Base-by-base conservation (phyloP, 2,888 invertebrate genomes). In the Ernsta delagoae region DNA sequence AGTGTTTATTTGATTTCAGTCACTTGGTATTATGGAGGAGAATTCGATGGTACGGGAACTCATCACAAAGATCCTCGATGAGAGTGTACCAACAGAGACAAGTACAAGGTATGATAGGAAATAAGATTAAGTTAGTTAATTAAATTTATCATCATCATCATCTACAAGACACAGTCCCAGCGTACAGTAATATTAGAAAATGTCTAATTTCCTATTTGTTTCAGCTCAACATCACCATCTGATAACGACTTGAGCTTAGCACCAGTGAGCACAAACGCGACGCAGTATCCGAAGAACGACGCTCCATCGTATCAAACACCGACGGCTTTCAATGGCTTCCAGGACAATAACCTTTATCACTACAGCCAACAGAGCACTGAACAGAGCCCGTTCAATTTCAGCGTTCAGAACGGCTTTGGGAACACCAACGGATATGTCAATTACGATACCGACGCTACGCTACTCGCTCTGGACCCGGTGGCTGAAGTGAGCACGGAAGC, bases 41-140 rank as follows among this genome's bases (percentile, higher is more conserved):
- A 95, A 95, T 83, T 90, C 95, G 48, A 94, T 95, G 93, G 95
- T 95, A 74, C 94, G 94, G 76, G 95, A 95, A 82, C 92, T 95
- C 83, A 95, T 95, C 81, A 94, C 95, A 72, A 95, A 95, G 82
- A 94, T 95, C 74, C 90, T 95, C 67, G 95, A 95, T 82, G 95
- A 95, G 79, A 94, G 94, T 73, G 91, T 90, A 75, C 91, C 94
- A 31, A 72, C 89, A 78, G 92, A 92, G 72, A 82, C 79, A 73
- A 80, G 82, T 84, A 66, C 66, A 66, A 84, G 88, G 92, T 92
- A 75, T 66, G 36, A 70, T 71, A 71, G 9, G 31, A 9, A 12
- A 31, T 31, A 31, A 31, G 31, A 31, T 31, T 0, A 31, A 31
- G 31, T 31, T 31, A 3, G 24, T 24, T 24, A 24, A 24, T 24